Evolutionary conservation across 2,888 invertebrate genomes (phyloP).

Genomic region (Eristalinus aeneus): DNA sequence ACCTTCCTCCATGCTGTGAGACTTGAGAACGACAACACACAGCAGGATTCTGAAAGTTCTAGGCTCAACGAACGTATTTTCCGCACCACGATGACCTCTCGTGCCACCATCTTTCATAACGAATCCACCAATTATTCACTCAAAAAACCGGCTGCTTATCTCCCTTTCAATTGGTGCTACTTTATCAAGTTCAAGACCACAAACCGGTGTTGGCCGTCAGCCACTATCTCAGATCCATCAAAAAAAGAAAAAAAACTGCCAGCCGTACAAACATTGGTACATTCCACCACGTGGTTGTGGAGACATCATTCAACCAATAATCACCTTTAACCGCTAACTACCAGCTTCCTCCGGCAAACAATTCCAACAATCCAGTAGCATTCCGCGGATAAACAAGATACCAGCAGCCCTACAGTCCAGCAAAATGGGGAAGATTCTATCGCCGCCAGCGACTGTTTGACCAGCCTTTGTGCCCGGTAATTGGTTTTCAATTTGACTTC

Average conservation of each 20-base stretch:
- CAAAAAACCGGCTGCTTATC: not conserved
- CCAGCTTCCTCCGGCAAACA: conserved; percentile 47
- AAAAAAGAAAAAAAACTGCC: not conserved
- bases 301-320: conserved; percentile 37
- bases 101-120: no score
- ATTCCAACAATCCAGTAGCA: conserved; percentile 47
- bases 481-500: conserved; percentile 64
- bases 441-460: conserved; percentile 26
- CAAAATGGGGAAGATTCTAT: conserved; percentile 24
- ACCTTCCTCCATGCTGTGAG: no score
- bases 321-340: conserved; percentile 50
- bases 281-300: conserved; percentile 15
- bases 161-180: not conserved
- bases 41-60: not conserved
- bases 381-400: conserved; percentile 16
- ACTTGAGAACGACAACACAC: no score
- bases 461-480: conserved; percentile 52
- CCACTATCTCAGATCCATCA: not conserved
- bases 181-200: conserved; percentile 35
- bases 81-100: not conserved
- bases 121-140: not conserved
- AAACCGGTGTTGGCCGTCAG: not conserved
- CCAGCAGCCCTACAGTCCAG: not conserved
- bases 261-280: not conserved
- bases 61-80: not conserved